phyloP scores from a whole-genome alignment of 2,888 invertebrate genomes.

The Spodoptera picta region DNA sequence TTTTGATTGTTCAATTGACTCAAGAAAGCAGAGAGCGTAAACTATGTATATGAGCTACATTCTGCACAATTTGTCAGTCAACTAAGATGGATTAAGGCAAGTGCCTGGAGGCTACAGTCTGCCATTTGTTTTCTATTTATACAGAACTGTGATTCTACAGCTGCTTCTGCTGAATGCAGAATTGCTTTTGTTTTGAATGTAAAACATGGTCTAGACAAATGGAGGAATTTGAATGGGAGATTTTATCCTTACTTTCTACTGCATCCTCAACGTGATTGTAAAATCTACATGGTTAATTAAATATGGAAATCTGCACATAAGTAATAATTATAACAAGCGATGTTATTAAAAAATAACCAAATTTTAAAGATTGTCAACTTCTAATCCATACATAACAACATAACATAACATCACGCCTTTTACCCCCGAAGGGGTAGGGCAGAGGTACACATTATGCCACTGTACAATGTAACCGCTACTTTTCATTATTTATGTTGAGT shows the following conservation, averaged over 20 bases:
- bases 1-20: constrained; percentile 6
- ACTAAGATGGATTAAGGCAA: constrained; percentile 27
- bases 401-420: no score
- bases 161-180: neutral
- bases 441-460: neutral
- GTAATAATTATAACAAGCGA: no score
- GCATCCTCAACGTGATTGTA: no score
- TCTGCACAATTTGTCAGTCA: constrained; percentile 28
- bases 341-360: no score
- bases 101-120: constrained; percentile 14
- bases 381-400: no score
- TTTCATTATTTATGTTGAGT: no score
- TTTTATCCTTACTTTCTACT: no score
- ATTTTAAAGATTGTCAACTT: no score
- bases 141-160: constrained; percentile 18
- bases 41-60: constrained; percentile 15
- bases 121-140: constrained; percentile 23
- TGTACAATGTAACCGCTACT: neutral
- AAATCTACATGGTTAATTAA: no score
- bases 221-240: no score
- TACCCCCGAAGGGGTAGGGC: no score
- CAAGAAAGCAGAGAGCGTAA: neutral
- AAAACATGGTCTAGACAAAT: neutral
- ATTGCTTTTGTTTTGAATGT: neutral
- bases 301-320: no score